Percentiles rank a stretch among this genome's conserved stretches.
Evolutionary conservation across 2,113 vertebrate species (phyloP).

Genomic region (Ascaphus truei): DNA sequence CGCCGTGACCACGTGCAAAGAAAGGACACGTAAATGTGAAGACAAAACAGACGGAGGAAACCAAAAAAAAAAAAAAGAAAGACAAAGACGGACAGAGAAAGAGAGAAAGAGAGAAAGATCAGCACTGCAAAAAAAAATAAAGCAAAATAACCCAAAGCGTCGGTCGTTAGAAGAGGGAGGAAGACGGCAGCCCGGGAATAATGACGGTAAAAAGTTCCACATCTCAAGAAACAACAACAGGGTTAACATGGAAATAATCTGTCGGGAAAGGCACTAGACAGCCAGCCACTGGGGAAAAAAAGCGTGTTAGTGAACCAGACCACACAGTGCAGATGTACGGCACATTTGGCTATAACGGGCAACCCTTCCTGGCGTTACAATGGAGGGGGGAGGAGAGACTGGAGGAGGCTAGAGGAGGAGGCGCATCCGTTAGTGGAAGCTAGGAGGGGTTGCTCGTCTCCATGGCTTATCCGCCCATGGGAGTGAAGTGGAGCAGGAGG

Average conservation of each 20-base stretch:
- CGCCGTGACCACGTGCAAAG: conserved; percentile 56
- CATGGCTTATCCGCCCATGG: conserved; percentile 83
- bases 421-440: conserved; percentile 42
- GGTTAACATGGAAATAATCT: conserved; percentile 61
- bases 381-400: background rate
- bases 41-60: conserved; percentile 59
- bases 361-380: conserved; percentile 58
- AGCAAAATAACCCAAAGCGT: conserved; percentile 36
- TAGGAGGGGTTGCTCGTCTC: conserved; percentile 87
- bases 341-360: conserved; percentile 58
- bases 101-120: conserved; percentile 68
- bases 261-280: conserved; percentile 58
- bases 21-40: conserved; percentile 57
- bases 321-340: conserved; percentile 51
- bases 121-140: conserved; percentile 52
- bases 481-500: conserved; percentile 45
- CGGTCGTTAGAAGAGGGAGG: conserved; percentile 52
- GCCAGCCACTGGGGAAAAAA: conserved; percentile 61
- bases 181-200: conserved; percentile 38
- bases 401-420: conserved; percentile 25
- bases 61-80: conserved; percentile 58
- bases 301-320: conserved; percentile 60
- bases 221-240: conserved; percentile 49
- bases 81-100: conserved; percentile 67
- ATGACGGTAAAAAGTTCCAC: conserved; percentile 62